Conservation (phyloP, 1,140 invertebrate species). For the Bombus ignitus region DNA sequence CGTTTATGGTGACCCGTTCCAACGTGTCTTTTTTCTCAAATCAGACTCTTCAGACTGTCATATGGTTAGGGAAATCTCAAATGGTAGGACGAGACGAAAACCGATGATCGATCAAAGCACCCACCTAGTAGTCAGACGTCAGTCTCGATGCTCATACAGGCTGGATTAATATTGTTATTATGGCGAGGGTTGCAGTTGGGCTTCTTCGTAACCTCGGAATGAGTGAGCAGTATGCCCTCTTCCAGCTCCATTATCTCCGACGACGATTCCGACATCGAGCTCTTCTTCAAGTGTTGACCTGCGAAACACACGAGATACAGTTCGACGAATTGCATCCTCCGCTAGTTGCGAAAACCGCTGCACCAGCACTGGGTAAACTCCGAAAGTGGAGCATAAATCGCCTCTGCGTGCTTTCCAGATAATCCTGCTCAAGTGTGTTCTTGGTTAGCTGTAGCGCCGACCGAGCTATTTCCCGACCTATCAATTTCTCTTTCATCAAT, state of each 20-base stretch:
- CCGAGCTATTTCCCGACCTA: not conserved
- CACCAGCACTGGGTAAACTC: not conserved
- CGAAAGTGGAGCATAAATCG: not conserved
- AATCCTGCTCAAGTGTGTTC: not conserved
- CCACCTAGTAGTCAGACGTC: slow-evolving; percentile 98
- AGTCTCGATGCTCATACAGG: slow-evolving; percentile 95
- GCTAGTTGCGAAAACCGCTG: no score
- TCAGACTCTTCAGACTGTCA: not conserved
- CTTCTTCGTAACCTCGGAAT: slow-evolving; percentile 89
- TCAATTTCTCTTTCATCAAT: slow-evolving; percentile 10
- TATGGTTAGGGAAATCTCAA: no score
- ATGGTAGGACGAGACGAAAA: not conserved
- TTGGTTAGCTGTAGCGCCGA: not conserved
- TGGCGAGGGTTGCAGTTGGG: slow-evolving; percentile 92
- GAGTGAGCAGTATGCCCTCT: slow-evolving; percentile 91
- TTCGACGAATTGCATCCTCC: not conserved
- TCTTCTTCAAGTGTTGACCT: slow-evolving; percentile 95
- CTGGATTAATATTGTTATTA: slow-evolving; percentile 92
- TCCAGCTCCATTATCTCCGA: slow-evolving; percentile 98
- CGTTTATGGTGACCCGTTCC: no score
- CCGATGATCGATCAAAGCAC: not conserved
- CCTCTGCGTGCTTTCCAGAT: not conserved
- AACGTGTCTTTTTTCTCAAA: not conserved
- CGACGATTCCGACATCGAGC: slow-evolving; percentile 95
- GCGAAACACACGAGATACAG: slow-evolving; percentile 61